Percentiles rank a stretch among this genome's conserved stretches.
These are phyloP conservation scores for Myotis findleyi DNA, from an alignment of 2,797 vertebrate species.

Conservation along the genomic window DNA sequence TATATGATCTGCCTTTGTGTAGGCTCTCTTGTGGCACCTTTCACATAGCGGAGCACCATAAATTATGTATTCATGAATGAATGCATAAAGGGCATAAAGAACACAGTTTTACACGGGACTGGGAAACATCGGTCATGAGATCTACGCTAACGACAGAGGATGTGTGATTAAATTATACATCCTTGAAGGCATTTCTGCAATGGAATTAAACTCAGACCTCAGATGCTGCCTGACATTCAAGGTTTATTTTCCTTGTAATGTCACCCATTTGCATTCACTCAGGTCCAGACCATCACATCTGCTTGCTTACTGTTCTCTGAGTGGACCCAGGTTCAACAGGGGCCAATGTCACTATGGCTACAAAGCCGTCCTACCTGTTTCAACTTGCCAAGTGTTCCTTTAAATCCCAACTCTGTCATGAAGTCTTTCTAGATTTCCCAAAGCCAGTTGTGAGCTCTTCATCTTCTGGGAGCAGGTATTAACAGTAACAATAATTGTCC, in stretches of 20 bases:
- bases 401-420: not conserved
- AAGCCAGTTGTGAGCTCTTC: not conserved
- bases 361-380: not conserved
- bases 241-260: not conserved
- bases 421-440: not conserved
- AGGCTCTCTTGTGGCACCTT: not conserved
- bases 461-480: not conserved
- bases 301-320: not conserved
- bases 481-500: not conserved
- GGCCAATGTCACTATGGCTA: not conserved
- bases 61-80: conserved; percentile 20
- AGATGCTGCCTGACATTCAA: not conserved
- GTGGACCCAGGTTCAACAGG: not conserved
- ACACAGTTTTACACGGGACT: not conserved
- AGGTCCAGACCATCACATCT: not conserved
- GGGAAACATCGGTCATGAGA: conserved; percentile 10
- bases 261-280: not conserved
- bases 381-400: not conserved
- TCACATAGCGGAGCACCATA: not conserved
- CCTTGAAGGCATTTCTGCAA: not conserved
- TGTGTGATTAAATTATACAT: not conserved
- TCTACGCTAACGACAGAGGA: not conserved
- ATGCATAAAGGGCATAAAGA: not conserved
- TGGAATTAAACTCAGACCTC: not conserved
- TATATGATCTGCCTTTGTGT: not conserved